Evolutionary conservation across 2,888 invertebrate species (phyloP), one percentile per base, ranked within the genome.

Genomic region (Macrosiphum euphorbiae): DNA sequence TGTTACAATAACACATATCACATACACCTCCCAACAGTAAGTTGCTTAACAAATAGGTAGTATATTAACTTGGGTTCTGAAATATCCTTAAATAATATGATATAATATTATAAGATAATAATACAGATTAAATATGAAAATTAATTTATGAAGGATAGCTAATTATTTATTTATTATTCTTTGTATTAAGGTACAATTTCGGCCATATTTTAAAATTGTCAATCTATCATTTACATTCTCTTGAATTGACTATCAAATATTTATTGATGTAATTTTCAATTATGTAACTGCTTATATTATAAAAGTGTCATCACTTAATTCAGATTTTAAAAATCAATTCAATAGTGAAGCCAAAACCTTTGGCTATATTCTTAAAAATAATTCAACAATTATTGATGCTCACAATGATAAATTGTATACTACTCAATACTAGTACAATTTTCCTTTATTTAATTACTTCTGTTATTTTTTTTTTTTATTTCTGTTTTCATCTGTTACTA

Each of bases 21-120:
- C 93, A 94, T 90, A 90, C 90, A 90, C 28, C 90, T 61, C 93
- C 93, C 50, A 94, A 94, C 61, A 94, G 93, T 94, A 92, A 92
- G 92, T 92, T 47, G 35, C n/a, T 58, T 91, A 20, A 52, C 52
- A 20, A 94, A 90, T n/a, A n/a, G n/a, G n/a, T 86, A 94, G 90
- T 94, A 50, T 24, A 50, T 92, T 92, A 41, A 35, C 35, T 92
- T 50, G 24, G 41, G 50, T 87, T 92, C 50, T 44, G 26, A 61
- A 78, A 35, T 67, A 67, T 1, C 26, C 26, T 7, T 55, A 28
- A n/a, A 52, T 50, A 35, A 47, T 20, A 41, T 44, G 41, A 3
- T 7, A 44, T 44, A 10, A 47, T 47, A 47, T 47, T 47, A 47
- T 47, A 47, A 11, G 11, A 47, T 47, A 47, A 28, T 58, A 52